A percentile compares a stretch with the other conserved stretches of the same genome.
These are phyloP conservation scores for Taenioides sp. DNA, from an alignment of 2,797 vertebrate species.

Conservation along the genomic window DNA sequence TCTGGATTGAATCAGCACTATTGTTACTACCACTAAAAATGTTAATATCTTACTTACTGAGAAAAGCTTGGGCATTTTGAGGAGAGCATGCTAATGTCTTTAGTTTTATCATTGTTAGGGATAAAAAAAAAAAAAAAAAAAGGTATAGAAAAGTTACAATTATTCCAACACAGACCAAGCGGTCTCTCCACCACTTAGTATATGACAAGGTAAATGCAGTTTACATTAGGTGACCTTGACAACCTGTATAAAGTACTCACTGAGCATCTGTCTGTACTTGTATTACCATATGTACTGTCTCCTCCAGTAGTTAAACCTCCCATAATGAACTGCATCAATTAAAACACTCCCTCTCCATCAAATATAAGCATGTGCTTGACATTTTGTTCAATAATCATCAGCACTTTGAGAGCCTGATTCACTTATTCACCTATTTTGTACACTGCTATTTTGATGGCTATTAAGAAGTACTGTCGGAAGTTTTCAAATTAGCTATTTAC, in stretches of 20 bases:
- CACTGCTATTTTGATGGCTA: not conserved
- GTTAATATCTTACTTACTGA: not conserved
- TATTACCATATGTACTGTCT: not conserved
- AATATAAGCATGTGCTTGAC: conserved; percentile 20
- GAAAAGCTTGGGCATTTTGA: not conserved
- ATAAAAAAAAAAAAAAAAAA: not conserved
- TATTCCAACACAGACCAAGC: not conserved
- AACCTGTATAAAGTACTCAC: not conserved
- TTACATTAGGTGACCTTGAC: conserved; percentile 6
- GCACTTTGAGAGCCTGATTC: not conserved
- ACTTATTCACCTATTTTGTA: not conserved
- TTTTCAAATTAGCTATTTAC: not conserved
- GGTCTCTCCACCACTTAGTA: not conserved
- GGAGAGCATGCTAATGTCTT: not conserved
- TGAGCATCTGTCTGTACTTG: conserved; percentile 1
- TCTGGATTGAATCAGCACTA: not conserved
- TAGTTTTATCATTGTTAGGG: not conserved
- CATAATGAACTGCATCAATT: not conserved
- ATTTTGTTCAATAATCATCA: conserved; percentile 7
- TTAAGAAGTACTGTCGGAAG: not conserved
- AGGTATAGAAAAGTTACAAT: not conserved
- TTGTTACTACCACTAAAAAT: not conserved
- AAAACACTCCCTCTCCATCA: not conserved
- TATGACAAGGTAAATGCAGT: not conserved
- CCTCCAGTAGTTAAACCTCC: not conserved